Percentiles rank a stretch among this genome's conserved stretches.
Evolutionary conservation across 1,140 invertebrate species (phyloP).

Genomic region (Tenebrio molitor): DNA sequence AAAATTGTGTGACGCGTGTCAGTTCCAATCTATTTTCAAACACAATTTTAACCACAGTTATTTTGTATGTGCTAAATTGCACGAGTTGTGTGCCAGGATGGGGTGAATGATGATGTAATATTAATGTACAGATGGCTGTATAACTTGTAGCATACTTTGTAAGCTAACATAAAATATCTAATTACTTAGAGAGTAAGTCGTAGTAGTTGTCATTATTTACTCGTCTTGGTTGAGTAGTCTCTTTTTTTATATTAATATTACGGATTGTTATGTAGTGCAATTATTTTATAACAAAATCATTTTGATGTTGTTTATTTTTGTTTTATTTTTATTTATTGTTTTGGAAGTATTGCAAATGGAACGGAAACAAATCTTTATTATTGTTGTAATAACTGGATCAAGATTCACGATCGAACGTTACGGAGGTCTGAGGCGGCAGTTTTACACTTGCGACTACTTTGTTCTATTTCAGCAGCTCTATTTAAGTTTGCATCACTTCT

Average conservation of each 20-base stretch:
- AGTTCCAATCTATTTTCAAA: conserved; percentile 48
- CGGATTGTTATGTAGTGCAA: conserved; percentile 43
- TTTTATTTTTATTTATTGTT: conserved; percentile 33
- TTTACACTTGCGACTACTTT: background rate
- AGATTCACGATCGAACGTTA: no score
- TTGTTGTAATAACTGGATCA: no score
- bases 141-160: conserved; percentile 57
- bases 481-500: no score
- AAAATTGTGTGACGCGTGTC: conserved; percentile 31
- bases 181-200: conserved; percentile 27
- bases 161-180: conserved; percentile 31
- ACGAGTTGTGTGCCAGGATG: conserved; percentile 41
- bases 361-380: background rate
- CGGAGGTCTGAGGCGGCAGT: background rate
- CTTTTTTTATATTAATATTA: conserved; percentile 27
- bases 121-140: conserved; percentile 58
- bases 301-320: background rate
- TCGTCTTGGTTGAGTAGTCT: conserved; percentile 15
- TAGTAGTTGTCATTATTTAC: conserved; percentile 21
- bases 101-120: conserved; percentile 44
- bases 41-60: conserved; percentile 57
- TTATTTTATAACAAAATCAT: conserved; percentile 32
- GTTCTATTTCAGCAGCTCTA: conserved; percentile 1
- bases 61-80: conserved; percentile 56
- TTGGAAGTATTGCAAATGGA: conserved; percentile 39